A percentile compares a stretch with the other conserved stretches of the same genome.
Conservation (phyloP, 1,140 invertebrate species). For the Drosophila melanica region DNA sequence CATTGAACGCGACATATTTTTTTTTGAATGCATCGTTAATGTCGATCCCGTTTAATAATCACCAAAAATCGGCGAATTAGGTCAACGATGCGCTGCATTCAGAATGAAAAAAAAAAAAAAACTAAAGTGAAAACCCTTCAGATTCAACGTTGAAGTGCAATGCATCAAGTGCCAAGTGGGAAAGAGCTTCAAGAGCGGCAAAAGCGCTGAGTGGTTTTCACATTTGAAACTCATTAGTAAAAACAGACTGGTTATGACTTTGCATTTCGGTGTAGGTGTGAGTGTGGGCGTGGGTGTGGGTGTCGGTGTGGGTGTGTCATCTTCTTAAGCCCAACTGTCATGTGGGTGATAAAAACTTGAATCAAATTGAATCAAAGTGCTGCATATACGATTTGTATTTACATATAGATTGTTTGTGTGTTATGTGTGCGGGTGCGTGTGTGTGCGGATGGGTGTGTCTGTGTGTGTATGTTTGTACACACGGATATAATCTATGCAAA, state of each 20-base stretch:
- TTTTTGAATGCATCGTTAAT: conserved; percentile 21
- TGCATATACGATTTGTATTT: conserved; percentile 44
- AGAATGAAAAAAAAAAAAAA: conserved; percentile 30
- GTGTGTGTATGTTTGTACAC: conserved; percentile 18
- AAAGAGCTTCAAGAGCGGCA: conserved; percentile 26
- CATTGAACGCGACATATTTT: conserved; percentile 3
- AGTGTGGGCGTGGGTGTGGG: conserved; percentile 1
- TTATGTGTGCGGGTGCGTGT: not conserved
- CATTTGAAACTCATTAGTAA: conserved; percentile 79
- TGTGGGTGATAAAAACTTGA: conserved; percentile 53
- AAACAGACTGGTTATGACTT: conserved; percentile 16
- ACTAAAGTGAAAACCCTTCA: conserved; percentile 56
- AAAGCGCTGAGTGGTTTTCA: conserved; percentile 47
- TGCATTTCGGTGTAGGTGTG: not conserved
- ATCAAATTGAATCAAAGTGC: conserved; percentile 68
- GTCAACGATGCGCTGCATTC: conserved; percentile 67
- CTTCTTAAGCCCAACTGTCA: conserved; percentile 35
- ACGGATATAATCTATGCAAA: conserved; percentile 53
- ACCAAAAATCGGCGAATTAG: conserved; percentile 47
- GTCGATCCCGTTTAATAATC: conserved; percentile 38
- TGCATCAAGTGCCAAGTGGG: conserved; percentile 53
- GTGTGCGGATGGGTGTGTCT: conserved; percentile 17
- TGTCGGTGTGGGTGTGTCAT: conserved; percentile 20
- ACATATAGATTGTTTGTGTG: conserved; percentile 6
- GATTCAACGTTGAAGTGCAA: conserved; percentile 61